Percentiles rank a stretch among this genome's conserved stretches.
These are phyloP conservation scores for Caenorhabditis japonica DNA, from an alignment of 2,888 invertebrate genomes.

Conservation along the genomic window DNA sequence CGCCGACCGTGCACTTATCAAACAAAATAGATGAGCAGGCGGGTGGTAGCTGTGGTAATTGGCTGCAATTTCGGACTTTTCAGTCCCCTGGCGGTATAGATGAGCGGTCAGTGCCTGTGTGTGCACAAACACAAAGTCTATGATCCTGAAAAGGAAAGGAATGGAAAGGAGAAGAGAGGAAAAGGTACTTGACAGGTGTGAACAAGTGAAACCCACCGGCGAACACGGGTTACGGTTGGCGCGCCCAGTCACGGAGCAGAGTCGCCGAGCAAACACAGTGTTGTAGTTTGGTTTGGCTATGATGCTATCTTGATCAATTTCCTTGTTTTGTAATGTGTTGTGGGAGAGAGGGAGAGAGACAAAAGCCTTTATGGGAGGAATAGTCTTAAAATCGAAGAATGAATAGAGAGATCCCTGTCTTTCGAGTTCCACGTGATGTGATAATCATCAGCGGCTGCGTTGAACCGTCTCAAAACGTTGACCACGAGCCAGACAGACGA, in stretches of 20 bases:
- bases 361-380: too few species aligned
- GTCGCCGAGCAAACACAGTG: constrained; percentile 29
- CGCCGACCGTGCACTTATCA: constrained; percentile 32
- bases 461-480: too few species aligned
- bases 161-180: too few species aligned
- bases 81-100: neutral
- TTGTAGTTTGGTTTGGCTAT: constrained; percentile 23
- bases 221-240: constrained; percentile 44
- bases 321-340: neutral
- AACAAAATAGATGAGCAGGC: neutral
- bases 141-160: constrained; percentile 34
- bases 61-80: constrained; percentile 19
- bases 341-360: too few species aligned
- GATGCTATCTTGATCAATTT: constrained; percentile 8
- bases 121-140: constrained; percentile 4
- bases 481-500: too few species aligned
- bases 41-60: constrained; percentile 26
- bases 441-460: too few species aligned
- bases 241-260: constrained; percentile 40
- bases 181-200: constrained; percentile 44
- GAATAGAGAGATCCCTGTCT: too few species aligned
- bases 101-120: neutral
- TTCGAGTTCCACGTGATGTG: too few species aligned
- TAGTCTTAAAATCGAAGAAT: too few species aligned
- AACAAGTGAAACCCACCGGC: too few species aligned